Percentiles rank a stretch among this genome's conserved stretches.
These are phyloP conservation scores for Lysandra bellargus DNA, from an alignment of 2,888 invertebrate species.

Conservation along the genomic window DNA sequence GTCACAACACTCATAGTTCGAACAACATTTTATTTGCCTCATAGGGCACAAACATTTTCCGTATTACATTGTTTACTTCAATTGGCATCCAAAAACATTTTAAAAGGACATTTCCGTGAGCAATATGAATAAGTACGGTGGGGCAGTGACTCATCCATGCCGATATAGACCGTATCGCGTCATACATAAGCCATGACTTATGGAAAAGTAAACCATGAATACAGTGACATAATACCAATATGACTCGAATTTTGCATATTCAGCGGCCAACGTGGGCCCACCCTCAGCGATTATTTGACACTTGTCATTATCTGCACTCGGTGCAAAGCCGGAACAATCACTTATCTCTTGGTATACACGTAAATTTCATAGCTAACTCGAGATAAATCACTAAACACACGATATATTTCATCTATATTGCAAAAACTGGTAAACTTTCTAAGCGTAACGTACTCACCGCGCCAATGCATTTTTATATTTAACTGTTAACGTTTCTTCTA, in stretches of 20 bases:
- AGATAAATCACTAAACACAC: constrained; percentile 37
- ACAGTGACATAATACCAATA: constrained; percentile 40
- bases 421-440: constrained; percentile 75
- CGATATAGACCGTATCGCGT: constrained; percentile 69
- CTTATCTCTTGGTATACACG: background rate
- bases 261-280: constrained; percentile 76
- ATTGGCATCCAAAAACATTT: constrained; percentile 66
- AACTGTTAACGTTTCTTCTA: constrained; percentile 96
- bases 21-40: constrained; percentile 23
- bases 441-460: constrained; percentile 89
- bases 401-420: constrained; percentile 51
- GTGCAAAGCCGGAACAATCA: constrained; percentile 18
- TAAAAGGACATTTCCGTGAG: constrained; percentile 68
- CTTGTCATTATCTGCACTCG: constrained; percentile 60
- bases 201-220: constrained; percentile 48
- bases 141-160: constrained; percentile 70
- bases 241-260: constrained; percentile 43
- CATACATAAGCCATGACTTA: constrained; percentile 54
- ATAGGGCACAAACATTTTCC: constrained; percentile 40
- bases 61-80: constrained; percentile 60
- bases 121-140: constrained; percentile 62
- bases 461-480: constrained; percentile 98
- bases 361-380: background rate
- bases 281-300: constrained; percentile 67
- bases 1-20: background rate